Conservation (phyloP, 2,888 invertebrate species). For the Erynnis tages region DNA sequence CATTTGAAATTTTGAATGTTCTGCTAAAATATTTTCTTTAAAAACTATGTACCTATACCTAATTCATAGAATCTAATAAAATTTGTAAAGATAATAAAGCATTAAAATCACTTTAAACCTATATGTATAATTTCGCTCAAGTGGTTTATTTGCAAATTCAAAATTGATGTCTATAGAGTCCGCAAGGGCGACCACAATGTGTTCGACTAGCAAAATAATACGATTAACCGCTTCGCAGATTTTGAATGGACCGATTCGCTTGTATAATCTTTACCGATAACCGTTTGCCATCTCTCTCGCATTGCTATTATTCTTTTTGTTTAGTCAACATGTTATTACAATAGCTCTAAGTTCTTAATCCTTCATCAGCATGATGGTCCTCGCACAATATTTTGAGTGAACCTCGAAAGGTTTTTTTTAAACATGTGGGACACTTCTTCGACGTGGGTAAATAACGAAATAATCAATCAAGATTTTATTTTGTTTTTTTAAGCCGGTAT, state of each 20-base stretch:
- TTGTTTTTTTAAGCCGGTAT: slow-evolving; percentile 29
- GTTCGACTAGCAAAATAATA: slow-evolving; percentile 56
- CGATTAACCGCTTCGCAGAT: slow-evolving; percentile 37
- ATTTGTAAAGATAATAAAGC: too few relatives aligned
- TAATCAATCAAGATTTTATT: slow-evolving; percentile 30
- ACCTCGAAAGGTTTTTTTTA: slow-evolving; percentile 8
- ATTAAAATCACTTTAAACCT: too few relatives aligned
- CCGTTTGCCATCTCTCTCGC: slow-evolving; percentile 15
- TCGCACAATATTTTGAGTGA: slow-evolving; percentile 13
- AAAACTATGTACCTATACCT: too few relatives aligned
- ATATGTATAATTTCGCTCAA: background rate
- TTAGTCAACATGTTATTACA: slow-evolving; percentile 29
- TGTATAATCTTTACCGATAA: slow-evolving; percentile 13
- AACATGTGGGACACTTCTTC: slow-evolving; percentile 21
- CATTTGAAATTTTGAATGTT: too few relatives aligned
- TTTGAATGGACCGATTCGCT: slow-evolving; percentile 16
- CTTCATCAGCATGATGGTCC: slow-evolving; percentile 1
- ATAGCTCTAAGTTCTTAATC: slow-evolving; percentile 2
- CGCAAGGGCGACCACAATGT: slow-evolving; percentile 35
- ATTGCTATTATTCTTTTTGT: slow-evolving; percentile 26
- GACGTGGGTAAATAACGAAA: slow-evolving; percentile 31
- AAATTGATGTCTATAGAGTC: slow-evolving; percentile 11
- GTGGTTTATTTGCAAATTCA: slow-evolving; percentile 12
- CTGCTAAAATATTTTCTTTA: too few relatives aligned
- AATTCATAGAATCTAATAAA: too few relatives aligned